A percentile compares a stretch with the other conserved stretches of the same genome.
Conservation (phyloP, 2,888 invertebrate genomes). For the Xestia xanthographa region DNA sequence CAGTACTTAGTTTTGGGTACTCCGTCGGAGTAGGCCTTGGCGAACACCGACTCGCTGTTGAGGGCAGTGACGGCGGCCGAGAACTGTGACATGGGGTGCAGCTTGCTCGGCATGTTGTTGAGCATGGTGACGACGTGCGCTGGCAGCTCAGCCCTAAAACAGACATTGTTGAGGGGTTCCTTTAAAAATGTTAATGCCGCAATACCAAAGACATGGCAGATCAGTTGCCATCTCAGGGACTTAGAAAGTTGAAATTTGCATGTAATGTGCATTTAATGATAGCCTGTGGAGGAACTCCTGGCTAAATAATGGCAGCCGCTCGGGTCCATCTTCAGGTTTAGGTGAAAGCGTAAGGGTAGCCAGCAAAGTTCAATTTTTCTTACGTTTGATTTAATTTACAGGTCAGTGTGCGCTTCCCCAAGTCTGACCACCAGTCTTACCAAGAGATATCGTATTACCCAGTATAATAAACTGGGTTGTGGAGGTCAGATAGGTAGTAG, state of each 20-base stretch:
- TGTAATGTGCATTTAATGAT: background rate
- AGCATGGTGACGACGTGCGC: constrained; percentile 98
- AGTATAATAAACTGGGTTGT: too few species aligned
- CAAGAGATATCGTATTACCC: background rate
- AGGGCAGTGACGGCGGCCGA: constrained; percentile 97
- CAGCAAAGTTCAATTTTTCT: background rate
- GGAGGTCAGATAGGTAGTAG: too few species aligned
- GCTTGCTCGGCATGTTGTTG: constrained; percentile 96
- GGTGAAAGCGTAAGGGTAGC: background rate
- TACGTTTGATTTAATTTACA: background rate
- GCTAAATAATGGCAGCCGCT: background rate
- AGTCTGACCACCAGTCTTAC: background rate
- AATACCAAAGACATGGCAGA: background rate
- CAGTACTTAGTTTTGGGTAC: constrained; percentile 97
- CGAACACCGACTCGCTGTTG: constrained; percentile 98
- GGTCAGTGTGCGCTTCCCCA: background rate
- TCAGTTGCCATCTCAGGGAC: background rate
- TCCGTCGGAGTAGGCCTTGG: constrained; percentile 96
- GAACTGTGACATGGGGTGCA: constrained; percentile 99
- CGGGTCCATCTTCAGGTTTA: too few species aligned
- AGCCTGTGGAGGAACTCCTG: background rate
- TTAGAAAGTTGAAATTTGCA: background rate
- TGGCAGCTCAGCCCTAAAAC: constrained; percentile 94
- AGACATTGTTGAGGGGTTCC: background rate
- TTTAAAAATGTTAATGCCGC: background rate